Evolutionary conservation across 2,797 vertebrate genomes (phyloP).

Genomic region (Carapus acus): DNA sequence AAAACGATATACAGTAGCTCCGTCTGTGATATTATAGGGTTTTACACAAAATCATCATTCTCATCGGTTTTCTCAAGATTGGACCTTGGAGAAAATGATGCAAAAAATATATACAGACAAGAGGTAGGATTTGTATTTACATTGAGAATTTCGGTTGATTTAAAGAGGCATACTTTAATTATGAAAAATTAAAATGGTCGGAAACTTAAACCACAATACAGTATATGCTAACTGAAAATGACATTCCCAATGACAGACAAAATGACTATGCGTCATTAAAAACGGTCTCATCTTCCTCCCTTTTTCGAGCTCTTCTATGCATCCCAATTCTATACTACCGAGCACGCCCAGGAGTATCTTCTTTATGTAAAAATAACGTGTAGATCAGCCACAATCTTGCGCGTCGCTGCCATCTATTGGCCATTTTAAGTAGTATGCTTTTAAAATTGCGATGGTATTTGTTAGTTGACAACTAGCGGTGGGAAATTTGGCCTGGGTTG

Average conservation of each 20-base stretch:
- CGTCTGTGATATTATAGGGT: not conserved
- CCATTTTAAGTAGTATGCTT: not conserved
- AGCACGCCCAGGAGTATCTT: slow-evolving; percentile 2
- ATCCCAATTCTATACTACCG: slow-evolving; percentile 27
- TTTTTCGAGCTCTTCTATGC: slow-evolving; percentile 24
- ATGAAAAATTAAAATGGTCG: too few relatives aligned
- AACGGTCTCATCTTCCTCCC: too few relatives aligned
- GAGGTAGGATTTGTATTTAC: too few relatives aligned
- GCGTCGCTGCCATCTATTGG: slow-evolving; percentile 20
- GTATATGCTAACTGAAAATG: not conserved
- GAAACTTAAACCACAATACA: too few relatives aligned
- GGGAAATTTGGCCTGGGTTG: too few relatives aligned
- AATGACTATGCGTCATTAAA: not conserved
- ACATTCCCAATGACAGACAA: not conserved
- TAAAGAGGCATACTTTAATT: too few relatives aligned
- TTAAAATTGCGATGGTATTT: not conserved
- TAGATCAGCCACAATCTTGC: not conserved
- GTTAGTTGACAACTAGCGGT: not conserved
- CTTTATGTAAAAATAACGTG: slow-evolving; percentile 17
- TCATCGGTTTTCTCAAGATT: too few relatives aligned
- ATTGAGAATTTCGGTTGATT: too few relatives aligned
- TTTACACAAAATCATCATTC: not conserved
- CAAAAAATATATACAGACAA: too few relatives aligned
- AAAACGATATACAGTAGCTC: too few relatives aligned
- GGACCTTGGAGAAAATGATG: too few relatives aligned